A percentile compares a stretch with the other conserved stretches of the same genome.
phyloP scores from a whole-genome alignment of 2,797 vertebrate species.

The Galaxias olidus region DNA sequence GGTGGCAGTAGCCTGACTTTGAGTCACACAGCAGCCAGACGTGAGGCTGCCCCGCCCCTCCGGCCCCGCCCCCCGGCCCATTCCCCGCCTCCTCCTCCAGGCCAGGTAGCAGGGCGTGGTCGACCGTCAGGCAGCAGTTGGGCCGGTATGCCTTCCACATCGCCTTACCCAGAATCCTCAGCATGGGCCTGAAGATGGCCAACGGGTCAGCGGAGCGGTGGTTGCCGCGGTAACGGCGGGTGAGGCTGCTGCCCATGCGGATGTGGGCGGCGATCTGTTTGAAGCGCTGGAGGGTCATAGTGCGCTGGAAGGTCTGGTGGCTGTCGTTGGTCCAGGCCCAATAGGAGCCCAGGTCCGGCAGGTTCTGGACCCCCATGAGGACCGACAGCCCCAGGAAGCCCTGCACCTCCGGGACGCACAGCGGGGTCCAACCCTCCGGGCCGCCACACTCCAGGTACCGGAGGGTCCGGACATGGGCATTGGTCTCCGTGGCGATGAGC shows the following conservation, averaged over 20 bases:
- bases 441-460: slow-evolving; percentile 41
- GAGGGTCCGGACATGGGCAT: slow-evolving; percentile 60
- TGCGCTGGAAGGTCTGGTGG: slow-evolving; percentile 68
- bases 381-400: slow-evolving; percentile 76
- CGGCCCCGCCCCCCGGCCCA: slow-evolving; percentile 21
- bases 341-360: slow-evolving; percentile 68
- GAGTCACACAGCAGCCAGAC: slow-evolving; percentile 83
- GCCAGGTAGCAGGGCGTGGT: slow-evolving; percentile 69
- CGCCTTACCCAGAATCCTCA: slow-evolving; percentile 59
- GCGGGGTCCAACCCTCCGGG: slow-evolving; percentile 60
- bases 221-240: slow-evolving; percentile 19
- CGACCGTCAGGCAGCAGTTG: slow-evolving; percentile 73
- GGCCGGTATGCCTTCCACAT: slow-evolving; percentile 71
- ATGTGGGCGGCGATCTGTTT: slow-evolving; percentile 67
- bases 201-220: slow-evolving; percentile 49
- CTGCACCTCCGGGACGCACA: slow-evolving; percentile 66
- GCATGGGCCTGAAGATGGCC: slow-evolving; percentile 69
- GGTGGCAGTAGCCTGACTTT: slow-evolving; percentile 82
- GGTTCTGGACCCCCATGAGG: slow-evolving; percentile 73
- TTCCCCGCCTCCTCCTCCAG: slow-evolving; percentile 51
- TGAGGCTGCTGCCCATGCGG: slow-evolving; percentile 67
- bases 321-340: slow-evolving; percentile 75
- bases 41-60: slow-evolving; percentile 61
- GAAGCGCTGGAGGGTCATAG: slow-evolving; percentile 75
- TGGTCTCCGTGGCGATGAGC: slow-evolving; percentile 73